Percentiles rank a stretch among this genome's conserved stretches.
Conservation (phyloP, 2,113 vertebrate species). For the Rhombomys opimus region DNA sequence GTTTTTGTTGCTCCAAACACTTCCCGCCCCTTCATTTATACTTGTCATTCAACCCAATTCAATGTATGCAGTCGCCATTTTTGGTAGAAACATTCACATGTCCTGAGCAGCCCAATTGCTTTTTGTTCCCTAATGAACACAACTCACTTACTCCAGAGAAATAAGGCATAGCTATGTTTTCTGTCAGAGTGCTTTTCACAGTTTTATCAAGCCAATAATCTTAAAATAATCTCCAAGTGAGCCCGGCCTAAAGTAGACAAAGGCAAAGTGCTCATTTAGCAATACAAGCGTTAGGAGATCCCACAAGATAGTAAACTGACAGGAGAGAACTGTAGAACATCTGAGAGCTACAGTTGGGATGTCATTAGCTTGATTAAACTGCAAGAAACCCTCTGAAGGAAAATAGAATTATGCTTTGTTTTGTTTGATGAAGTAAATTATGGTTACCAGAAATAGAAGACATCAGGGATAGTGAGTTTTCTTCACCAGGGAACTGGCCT, state of each 20-base stretch:
- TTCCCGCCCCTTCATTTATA: not conserved
- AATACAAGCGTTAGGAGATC: not conserved
- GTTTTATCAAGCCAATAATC: not conserved
- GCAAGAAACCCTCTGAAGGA: not conserved
- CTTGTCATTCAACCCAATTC: not conserved
- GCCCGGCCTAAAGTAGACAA: not conserved
- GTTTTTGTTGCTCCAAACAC: not conserved
- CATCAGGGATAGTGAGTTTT: not conserved
- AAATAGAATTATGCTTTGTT: not conserved
- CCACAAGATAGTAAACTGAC: not conserved
- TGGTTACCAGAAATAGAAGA: not conserved
- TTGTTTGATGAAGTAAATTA: not conserved
- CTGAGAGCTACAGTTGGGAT: not conserved
- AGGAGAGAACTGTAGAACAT: not conserved
- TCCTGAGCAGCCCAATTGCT: not conserved
- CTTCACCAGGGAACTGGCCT: not conserved
- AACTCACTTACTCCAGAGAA: too few relatives aligned
- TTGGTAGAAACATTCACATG: not conserved
- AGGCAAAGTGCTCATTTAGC: not conserved
- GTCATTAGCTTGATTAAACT: not conserved
- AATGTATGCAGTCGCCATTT: not conserved
- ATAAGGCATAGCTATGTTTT: not conserved
- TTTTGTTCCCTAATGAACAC: not conserved
- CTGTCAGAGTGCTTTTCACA: not conserved
- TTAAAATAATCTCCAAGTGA: not conserved